phyloP scores from a whole-genome alignment of 2,113 vertebrate genomes.

The Sarotherodon lohbergeri region DNA sequence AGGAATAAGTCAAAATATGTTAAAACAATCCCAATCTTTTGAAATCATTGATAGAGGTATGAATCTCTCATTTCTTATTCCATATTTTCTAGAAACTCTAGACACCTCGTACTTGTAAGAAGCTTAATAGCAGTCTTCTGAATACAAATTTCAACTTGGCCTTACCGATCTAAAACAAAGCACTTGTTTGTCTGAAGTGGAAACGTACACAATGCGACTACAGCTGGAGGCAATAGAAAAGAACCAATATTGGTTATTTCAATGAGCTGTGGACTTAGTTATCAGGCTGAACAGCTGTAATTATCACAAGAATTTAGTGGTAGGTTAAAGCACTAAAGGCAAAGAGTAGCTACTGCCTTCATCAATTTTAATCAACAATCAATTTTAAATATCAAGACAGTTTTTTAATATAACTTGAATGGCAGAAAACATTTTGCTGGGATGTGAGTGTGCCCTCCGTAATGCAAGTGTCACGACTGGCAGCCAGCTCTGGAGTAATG shows the following conservation, averaged over 20 bases:
- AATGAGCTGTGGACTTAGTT: neutral
- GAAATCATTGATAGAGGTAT: neutral
- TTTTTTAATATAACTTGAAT: neutral
- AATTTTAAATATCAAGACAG: neutral
- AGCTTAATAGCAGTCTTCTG: neutral
- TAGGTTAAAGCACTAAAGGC: neutral
- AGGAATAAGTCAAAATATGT: neutral
- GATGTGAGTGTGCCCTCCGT: fast-evolving
- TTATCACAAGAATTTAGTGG: neutral
- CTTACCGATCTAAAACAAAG: neutral
- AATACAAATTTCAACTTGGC: neutral
- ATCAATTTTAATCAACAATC: neutral
- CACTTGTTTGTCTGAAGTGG: neutral
- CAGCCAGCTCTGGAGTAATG: neutral
- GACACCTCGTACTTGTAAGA: neutral
- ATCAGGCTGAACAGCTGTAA: neutral
- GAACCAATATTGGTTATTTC: neutral
- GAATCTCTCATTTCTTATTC: neutral
- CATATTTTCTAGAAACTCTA: neutral
- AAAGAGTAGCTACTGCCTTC: neutral
- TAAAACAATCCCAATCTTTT: neutral
- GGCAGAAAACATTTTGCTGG: neutral
- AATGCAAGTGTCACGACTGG: neutral
- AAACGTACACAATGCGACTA: neutral
- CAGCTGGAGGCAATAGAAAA: neutral